Conservation (phyloP, 2,113 vertebrate genomes). For the Emberiza fucata region DNA sequence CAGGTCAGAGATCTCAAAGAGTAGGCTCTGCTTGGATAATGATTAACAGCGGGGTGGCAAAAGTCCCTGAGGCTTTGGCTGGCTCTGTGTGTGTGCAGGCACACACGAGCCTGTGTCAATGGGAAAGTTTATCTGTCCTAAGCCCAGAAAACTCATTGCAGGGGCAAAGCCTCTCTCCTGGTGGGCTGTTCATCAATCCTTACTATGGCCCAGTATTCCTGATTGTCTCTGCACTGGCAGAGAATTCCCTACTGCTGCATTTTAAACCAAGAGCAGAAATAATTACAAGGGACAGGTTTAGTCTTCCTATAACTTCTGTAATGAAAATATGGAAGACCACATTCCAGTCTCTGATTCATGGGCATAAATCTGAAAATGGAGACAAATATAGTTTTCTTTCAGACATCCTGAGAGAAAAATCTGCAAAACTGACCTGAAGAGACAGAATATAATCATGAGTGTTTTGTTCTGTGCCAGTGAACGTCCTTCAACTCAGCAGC, state of each 20-base stretch:
- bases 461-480: background rate
- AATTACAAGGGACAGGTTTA: background rate
- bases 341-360: background rate
- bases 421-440: background rate
- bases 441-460: background rate
- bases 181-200: background rate
- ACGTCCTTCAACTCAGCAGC: background rate
- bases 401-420: background rate
- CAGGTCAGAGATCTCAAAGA: conserved; percentile 64
- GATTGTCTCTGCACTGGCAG: background rate
- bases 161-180: background rate
- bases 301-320: background rate
- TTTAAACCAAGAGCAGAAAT: background rate
- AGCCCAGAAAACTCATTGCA: conserved; percentile 22
- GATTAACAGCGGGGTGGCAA: conserved; percentile 70
- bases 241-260: background rate
- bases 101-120: background rate
- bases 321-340: background rate
- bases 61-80: conserved; percentile 39
- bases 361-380: background rate
- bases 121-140: conserved; percentile 37
- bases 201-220: background rate
- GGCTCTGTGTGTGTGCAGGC: background rate
- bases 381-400: background rate
- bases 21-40: conserved; percentile 60